Evolutionary conservation across 2,888 invertebrate genomes (phyloP).

Genomic region (Branchellion lobata): DNA sequence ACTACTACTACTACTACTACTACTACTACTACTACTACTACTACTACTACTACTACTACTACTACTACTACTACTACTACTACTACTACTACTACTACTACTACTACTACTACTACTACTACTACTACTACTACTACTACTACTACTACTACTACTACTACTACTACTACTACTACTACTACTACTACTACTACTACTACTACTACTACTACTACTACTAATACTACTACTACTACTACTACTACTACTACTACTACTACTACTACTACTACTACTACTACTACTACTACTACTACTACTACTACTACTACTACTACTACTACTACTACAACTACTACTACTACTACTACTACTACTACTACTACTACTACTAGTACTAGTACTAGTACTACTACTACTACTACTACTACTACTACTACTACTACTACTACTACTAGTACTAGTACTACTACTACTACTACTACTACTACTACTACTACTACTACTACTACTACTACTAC

Average conservation of each 20-base stretch:
- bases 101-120: slow-evolving; percentile 41
- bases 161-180: neutral
- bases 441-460: too few relatives aligned
- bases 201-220: too few relatives aligned
- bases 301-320: slow-evolving; percentile 41
- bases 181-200: neutral
- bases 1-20: slow-evolving; percentile 45
- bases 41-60: slow-evolving; percentile 47
- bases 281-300: slow-evolving; percentile 24
- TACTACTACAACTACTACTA: slow-evolving; percentile 41
- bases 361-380: slow-evolving; percentile 40
- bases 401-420: neutral
- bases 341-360: slow-evolving; percentile 42
- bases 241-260: neutral
- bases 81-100: slow-evolving; percentile 45
- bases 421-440: neutral
- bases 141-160: too few relatives aligned
- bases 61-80: slow-evolving; percentile 47
- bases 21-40: slow-evolving; percentile 46
- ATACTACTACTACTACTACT: too few relatives aligned
- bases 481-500: too few relatives aligned
- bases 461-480: too few relatives aligned
- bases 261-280: neutral
- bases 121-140: too few relatives aligned
- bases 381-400: slow-evolving; percentile 29